phyloP scores from a whole-genome alignment of 2,797 vertebrate genomes.

The Amblyopsis hoosieri region DNA sequence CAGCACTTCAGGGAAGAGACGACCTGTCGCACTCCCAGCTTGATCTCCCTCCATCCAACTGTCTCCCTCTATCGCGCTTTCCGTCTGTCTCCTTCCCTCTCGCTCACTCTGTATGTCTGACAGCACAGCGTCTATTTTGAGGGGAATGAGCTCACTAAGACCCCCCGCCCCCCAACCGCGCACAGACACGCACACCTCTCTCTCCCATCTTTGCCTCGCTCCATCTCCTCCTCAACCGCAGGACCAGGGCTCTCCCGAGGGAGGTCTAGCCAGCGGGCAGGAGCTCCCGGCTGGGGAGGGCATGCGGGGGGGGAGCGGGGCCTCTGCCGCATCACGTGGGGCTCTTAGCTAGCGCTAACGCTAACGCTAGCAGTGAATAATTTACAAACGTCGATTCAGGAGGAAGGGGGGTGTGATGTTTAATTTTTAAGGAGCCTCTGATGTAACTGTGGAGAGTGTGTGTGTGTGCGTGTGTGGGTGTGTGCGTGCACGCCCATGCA shows the following conservation, averaged over 20 bases:
- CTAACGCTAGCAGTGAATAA: slow-evolving; percentile 72
- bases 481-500: neutral
- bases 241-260: slow-evolving; percentile 50
- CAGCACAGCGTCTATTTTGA: slow-evolving; percentile 67
- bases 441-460: slow-evolving; percentile 65
- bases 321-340: slow-evolving; percentile 61
- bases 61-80: slow-evolving; percentile 9
- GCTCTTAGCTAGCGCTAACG: slow-evolving; percentile 62
- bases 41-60: neutral
- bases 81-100: slow-evolving; percentile 36
- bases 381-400: slow-evolving; percentile 70
- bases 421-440: slow-evolving; percentile 74
- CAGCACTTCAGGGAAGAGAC: neutral
- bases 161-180: slow-evolving; percentile 6
- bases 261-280: slow-evolving; percentile 64
- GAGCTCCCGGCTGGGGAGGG: slow-evolving; percentile 55
- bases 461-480: slow-evolving; percentile 17
- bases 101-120: slow-evolving; percentile 60
- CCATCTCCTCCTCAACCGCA: slow-evolving; percentile 46
- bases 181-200: slow-evolving; percentile 7
- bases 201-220: slow-evolving; percentile 8
- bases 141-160: slow-evolving; percentile 67
- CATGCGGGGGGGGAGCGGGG: slow-evolving; percentile 53
- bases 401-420: slow-evolving; percentile 34
- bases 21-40: neutral